Conservation (phyloP, 2,888 invertebrate species). For the Parnassius orleans region DNA sequence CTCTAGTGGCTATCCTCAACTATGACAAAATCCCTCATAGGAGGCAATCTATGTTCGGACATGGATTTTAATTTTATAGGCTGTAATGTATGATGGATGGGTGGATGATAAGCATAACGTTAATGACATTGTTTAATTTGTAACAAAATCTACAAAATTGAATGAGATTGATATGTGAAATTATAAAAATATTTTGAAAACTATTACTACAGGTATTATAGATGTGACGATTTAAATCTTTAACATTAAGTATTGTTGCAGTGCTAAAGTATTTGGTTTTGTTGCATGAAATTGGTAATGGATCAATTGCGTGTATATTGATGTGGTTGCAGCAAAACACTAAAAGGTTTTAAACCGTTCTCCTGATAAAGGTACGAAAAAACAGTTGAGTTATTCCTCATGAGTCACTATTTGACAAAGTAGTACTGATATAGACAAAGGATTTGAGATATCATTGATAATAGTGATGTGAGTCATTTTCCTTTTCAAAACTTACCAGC, state of each 20-base stretch:
- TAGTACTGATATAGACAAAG: conserved; percentile 17
- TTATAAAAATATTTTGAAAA: neutral
- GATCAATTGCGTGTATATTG: conserved; percentile 34
- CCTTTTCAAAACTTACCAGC: too few species aligned
- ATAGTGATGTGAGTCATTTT: conserved; percentile 16
- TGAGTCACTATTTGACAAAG: conserved; percentile 31
- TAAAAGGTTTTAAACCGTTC: conserved; percentile 34
- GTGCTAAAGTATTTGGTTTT: too few species aligned
- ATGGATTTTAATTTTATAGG: too few species aligned
- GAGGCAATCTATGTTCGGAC: too few species aligned
- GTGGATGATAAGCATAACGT: too few species aligned
- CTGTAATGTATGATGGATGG: too few species aligned
- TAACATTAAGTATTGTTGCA: too few species aligned
- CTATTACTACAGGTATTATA: neutral
- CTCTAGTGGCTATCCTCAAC: too few species aligned
- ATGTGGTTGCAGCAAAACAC: conserved; percentile 31
- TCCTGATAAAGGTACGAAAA: conserved; percentile 32
- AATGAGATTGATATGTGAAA: neutral
- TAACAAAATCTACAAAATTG: too few species aligned
- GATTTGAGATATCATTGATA: conserved; percentile 15
- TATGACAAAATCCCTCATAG: too few species aligned
- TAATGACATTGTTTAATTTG: too few species aligned
- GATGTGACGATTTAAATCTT: too few species aligned
- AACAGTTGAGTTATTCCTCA: conserved; percentile 29
- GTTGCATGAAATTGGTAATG: conserved; percentile 30